These are phyloP conservation scores for Aleiodes alternator DNA, from an alignment of 2,888 invertebrate species.

Conservation along the genomic window DNA sequence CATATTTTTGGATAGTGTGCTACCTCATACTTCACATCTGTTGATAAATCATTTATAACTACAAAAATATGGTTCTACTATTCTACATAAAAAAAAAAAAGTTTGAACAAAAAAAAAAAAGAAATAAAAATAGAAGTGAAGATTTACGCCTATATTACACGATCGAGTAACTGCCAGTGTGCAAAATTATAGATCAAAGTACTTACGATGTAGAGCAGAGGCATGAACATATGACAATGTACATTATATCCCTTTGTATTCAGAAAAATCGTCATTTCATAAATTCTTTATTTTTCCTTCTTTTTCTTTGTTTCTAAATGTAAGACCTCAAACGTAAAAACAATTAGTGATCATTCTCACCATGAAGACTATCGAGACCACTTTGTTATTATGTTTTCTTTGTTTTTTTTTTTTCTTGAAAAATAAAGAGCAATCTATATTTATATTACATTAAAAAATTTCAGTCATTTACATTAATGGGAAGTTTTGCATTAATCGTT, in stretches of 20 bases:
- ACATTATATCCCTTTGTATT: conserved; percentile 24
- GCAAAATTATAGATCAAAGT: conserved; percentile 72
- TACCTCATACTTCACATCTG: conserved; percentile 55
- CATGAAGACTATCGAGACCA: conserved; percentile 47
- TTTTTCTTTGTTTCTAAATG: conserved; percentile 34
- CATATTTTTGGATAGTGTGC: conserved; percentile 72
- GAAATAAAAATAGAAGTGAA: conserved; percentile 39
- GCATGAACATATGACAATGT: conserved; percentile 55
- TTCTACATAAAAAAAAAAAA: conserved; percentile 60
- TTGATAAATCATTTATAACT: conserved; percentile 60
- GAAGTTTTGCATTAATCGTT: conserved; percentile 52
- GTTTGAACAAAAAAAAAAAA: conserved; percentile 35
- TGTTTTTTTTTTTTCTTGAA: conserved; percentile 58
- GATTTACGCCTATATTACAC: conserved; percentile 56
- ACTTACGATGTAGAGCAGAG: conserved; percentile 62
- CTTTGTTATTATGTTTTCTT: conserved; percentile 26
- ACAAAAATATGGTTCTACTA: conserved; percentile 70
- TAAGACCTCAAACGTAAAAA: conserved; percentile 5
- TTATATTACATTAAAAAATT: conserved; percentile 51
- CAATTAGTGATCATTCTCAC: conserved; percentile 31
- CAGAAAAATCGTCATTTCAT: conserved; percentile 1
- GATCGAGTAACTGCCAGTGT: conserved; percentile 61
- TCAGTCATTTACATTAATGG: conserved; percentile 73
- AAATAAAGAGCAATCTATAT: conserved; percentile 73
- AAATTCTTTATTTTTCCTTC: background rate